phyloP scores from a whole-genome alignment of 2,888 invertebrate species.

The Criorhina ranunculi region DNA sequence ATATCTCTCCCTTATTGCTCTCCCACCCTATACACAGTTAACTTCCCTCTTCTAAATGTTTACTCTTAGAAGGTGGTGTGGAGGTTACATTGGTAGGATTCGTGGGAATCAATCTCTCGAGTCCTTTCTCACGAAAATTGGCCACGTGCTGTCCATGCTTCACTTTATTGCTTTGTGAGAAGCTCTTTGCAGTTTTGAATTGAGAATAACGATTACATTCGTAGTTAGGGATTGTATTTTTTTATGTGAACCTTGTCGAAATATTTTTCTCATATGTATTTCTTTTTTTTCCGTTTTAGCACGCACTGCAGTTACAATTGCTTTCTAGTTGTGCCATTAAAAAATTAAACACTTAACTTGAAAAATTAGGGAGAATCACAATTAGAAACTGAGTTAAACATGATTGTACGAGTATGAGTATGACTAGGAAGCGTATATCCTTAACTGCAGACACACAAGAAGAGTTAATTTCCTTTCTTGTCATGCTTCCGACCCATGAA shows the following conservation, averaged over 20 bases:
- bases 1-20: constrained; percentile 40
- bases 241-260: constrained; percentile 48
- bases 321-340: neutral
- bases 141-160: constrained; percentile 83
- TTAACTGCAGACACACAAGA: too few relatives aligned
- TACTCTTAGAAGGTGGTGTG: constrained; percentile 40
- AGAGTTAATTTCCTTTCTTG: too few relatives aligned
- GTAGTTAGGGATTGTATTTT: constrained; percentile 41
- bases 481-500: too few relatives aligned
- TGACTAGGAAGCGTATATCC: too few relatives aligned
- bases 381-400: too few relatives aligned
- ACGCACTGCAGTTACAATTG: neutral
- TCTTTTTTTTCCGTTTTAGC: neutral
- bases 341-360: too few relatives aligned
- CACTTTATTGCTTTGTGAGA: constrained; percentile 67
- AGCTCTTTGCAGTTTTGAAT: constrained; percentile 51
- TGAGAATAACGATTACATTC: constrained; percentile 50
- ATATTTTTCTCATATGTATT: constrained; percentile 40
- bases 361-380: too few relatives aligned
- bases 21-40: neutral
- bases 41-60: constrained; percentile 21
- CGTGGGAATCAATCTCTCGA: constrained; percentile 83
- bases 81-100: constrained; percentile 52
- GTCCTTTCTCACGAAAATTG: constrained; percentile 84
- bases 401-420: too few relatives aligned